phyloP scores from a whole-genome alignment of 2,113 vertebrate genomes.

The Eubucco bourcierii region DNA sequence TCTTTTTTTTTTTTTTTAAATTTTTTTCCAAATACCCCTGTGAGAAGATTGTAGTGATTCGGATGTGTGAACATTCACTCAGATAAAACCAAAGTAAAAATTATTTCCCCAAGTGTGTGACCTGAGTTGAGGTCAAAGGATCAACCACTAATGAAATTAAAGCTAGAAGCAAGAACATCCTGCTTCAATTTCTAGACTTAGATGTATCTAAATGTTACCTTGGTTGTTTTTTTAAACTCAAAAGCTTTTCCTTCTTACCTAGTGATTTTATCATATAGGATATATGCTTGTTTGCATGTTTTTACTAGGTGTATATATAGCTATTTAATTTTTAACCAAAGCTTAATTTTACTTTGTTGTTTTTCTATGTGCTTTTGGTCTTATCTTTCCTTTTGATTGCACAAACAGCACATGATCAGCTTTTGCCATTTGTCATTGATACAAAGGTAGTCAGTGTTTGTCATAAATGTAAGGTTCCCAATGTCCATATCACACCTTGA shows the following conservation, averaged over 20 bases:
- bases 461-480: background rate
- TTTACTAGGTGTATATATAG: background rate
- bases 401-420: background rate
- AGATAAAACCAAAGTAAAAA: background rate
- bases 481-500: background rate
- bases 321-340: slow-evolving; percentile 52
- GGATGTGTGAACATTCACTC: background rate
- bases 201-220: background rate
- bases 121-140: accelerated
- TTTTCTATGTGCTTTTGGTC: background rate
- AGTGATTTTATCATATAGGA: background rate
- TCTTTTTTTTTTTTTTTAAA: background rate
- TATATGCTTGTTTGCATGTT: background rate
- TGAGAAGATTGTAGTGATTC: background rate
- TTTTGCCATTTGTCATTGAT: background rate
- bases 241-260: background rate
- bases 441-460: background rate
- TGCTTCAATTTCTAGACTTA: background rate
- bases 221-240: background rate
- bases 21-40: background rate
- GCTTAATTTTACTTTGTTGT: background rate
- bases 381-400: slow-evolving; percentile 14
- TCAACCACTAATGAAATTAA: background rate
- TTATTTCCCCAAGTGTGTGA: background rate
- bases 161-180: background rate